Evolutionary conservation across 2,888 invertebrate genomes (phyloP).

Genomic region (Heliconius aoede): DNA sequence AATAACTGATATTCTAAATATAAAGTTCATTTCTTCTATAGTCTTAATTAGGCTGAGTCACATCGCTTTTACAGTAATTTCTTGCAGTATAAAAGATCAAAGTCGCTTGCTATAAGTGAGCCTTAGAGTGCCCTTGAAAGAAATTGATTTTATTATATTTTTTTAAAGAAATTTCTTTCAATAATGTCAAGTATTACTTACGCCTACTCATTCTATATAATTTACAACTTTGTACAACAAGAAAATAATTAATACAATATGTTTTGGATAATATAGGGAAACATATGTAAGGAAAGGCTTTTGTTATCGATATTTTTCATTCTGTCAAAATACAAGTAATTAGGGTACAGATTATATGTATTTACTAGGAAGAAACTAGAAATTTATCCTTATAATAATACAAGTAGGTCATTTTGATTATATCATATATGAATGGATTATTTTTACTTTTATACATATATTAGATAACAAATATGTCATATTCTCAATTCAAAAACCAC

Average conservation of each 20-base stretch:
- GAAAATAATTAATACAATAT: not conserved
- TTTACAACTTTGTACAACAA: not conserved
- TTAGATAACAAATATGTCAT: too few species aligned
- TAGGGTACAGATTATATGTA: not conserved
- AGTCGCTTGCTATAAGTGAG: not conserved
- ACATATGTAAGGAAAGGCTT: not conserved
- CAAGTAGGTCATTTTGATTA: slow-evolving; percentile 17
- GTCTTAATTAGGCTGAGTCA: not conserved
- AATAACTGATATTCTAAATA: not conserved
- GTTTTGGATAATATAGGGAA: not conserved
- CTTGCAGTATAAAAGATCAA: not conserved
- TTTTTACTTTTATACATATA: not conserved
- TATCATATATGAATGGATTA: slow-evolving; percentile 1
- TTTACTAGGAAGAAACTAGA: not conserved
- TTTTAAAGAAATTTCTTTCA: not conserved
- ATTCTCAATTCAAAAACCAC: too few species aligned
- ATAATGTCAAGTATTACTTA: not conserved
- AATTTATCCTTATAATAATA: not conserved
- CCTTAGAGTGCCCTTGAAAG: not conserved
- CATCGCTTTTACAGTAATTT: not conserved
- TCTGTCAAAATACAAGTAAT: not conserved
- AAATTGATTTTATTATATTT: not conserved
- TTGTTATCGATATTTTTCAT: not conserved
- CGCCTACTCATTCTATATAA: not conserved
- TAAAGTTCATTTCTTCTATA: not conserved